Conservation (phyloP, 2,888 invertebrate species). For the Pseudanteris insignis region DNA sequence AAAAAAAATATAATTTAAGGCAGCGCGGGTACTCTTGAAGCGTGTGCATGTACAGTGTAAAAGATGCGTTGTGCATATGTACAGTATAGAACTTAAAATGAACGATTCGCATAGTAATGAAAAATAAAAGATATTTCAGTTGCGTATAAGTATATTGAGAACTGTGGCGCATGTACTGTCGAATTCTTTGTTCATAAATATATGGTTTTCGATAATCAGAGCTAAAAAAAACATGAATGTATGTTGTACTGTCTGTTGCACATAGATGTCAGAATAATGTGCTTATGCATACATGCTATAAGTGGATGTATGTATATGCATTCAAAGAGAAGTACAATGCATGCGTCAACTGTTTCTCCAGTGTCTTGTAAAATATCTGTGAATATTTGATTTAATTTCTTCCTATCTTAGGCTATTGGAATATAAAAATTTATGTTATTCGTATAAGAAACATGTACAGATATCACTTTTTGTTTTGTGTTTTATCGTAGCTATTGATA, state of each 20-base stretch:
- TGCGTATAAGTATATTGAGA: constrained; percentile 59
- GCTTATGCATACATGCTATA: constrained; percentile 19
- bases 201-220: constrained; percentile 22
- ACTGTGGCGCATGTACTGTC: constrained; percentile 48
- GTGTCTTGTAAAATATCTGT: constrained; percentile 67
- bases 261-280: constrained; percentile 23
- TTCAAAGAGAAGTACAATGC: constrained; percentile 47
- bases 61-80: constrained; percentile 67
- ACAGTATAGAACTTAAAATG: constrained; percentile 62
- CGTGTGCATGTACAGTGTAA: constrained; percentile 66
- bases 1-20: constrained; percentile 48
- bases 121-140: constrained; percentile 58
- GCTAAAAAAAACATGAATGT: constrained; percentile 22
- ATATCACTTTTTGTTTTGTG: constrained; percentile 67
- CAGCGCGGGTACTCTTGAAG: constrained; percentile 60
- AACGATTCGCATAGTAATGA: constrained; percentile 49
- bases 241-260: constrained; percentile 32
- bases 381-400: constrained; percentile 67
- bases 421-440: constrained; percentile 65
- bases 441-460: constrained; percentile 66
- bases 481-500: constrained; percentile 67
- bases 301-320: constrained; percentile 21
- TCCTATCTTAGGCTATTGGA: constrained; percentile 65
- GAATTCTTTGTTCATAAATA: constrained; percentile 21
- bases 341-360: constrained; percentile 55